Percentiles rank a stretch among this genome's conserved stretches.
Conservation (phyloP, 2,797 vertebrate species). For the Peromyscus aztecus region DNA sequence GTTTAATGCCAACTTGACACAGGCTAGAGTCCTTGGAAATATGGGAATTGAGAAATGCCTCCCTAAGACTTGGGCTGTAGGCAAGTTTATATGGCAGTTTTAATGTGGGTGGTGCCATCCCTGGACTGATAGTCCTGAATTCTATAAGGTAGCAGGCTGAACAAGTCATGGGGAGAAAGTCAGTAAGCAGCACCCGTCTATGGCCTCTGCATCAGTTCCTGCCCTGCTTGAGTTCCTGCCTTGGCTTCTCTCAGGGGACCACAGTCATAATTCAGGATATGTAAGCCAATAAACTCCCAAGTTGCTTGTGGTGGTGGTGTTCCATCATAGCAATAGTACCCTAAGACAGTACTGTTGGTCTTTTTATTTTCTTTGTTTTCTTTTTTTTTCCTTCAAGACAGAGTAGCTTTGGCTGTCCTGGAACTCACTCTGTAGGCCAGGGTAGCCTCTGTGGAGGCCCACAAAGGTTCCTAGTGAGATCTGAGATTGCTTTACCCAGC, state of each 20-base stretch:
- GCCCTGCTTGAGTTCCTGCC: not conserved
- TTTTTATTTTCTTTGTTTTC: slow-evolving; percentile 47
- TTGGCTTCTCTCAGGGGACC: not conserved
- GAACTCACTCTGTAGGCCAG: not conserved
- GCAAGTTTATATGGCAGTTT: not conserved
- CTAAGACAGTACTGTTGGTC: not conserved
- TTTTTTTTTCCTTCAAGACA: not conserved
- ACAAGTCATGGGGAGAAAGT: not conserved
- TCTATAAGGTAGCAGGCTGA: not conserved
- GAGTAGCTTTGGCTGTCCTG: not conserved
- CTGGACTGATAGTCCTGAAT: not conserved
- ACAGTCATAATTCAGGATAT: not conserved
- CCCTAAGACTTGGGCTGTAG: not conserved
- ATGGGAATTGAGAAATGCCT: not conserved
- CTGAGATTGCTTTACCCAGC: no score
- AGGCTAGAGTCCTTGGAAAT: not conserved
- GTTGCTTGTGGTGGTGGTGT: not conserved
- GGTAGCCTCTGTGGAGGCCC: no score
- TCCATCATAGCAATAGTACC: not conserved
- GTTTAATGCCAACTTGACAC: not conserved
- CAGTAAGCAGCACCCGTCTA: not conserved
- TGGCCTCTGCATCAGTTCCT: not conserved
- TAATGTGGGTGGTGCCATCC: not conserved
- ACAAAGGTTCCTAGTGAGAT: no score
- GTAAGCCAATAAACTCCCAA: not conserved